Percentiles rank a stretch among this genome's conserved stretches.
phyloP scores from a whole-genome alignment of 2,797 vertebrate genomes.

The Anguilla marmorata region DNA sequence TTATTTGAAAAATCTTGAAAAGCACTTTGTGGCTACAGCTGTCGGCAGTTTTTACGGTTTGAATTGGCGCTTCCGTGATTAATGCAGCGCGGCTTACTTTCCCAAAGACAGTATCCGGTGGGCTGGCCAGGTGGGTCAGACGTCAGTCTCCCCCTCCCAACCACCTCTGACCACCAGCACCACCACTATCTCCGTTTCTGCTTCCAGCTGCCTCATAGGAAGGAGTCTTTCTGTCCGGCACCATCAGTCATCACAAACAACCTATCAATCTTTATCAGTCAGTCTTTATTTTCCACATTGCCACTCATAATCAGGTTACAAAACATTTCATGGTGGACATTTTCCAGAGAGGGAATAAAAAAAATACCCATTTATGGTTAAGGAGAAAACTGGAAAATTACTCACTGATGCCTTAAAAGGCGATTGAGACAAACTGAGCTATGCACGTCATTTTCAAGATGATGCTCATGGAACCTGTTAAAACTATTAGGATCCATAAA shows the following conservation, averaged over 20 bases:
- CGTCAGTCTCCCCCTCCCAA: not conserved
- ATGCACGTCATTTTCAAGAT: not conserved
- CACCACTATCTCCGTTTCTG: not conserved
- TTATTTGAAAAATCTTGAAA: not conserved
- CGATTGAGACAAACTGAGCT: not conserved
- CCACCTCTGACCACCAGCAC: not conserved
- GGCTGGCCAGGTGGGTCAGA: not conserved
- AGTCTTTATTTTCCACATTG: not conserved
- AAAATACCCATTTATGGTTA: not conserved
- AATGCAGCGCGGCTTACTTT: not conserved
- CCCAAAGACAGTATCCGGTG: not conserved
- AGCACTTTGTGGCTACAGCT: not conserved
- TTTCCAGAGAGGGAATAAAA: not conserved
- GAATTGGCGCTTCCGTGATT: not conserved
- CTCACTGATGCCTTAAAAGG: not conserved
- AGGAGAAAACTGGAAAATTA: not conserved
- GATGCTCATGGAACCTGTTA: not conserved
- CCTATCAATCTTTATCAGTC: conserved; percentile 4
- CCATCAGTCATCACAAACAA: not conserved
- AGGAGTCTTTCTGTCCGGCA: not conserved
- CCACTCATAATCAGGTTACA: not conserved
- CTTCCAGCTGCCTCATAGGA: not conserved
- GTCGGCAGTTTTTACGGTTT: not conserved
- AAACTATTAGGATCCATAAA: not conserved
- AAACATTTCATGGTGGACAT: no score